Evolutionary conservation across 2,888 invertebrate genomes (phyloP), one percentile per base, ranked within the genome.

Genomic region (Pseudococcus viburni): DNA sequence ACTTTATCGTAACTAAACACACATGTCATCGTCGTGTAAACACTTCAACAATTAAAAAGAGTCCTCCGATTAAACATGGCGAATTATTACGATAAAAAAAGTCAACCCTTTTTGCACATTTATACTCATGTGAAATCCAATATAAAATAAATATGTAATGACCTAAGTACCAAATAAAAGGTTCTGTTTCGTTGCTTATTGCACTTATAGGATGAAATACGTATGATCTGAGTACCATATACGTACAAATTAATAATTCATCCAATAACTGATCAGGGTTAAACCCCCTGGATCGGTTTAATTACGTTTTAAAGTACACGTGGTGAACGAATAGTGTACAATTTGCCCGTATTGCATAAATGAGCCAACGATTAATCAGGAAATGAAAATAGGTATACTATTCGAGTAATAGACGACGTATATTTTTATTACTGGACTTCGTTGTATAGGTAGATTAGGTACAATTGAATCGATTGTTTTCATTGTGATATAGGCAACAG

Each of bases 1-100:
- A 59, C n/a, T 59, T 59, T 59, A 59, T 59, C 59, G 19, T 19
- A 19, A 19, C 59, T 59, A 59, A 59, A n/a, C 19, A 59, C 59
- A 59, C 19, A 59, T 59, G 19, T 59, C 59, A 59, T 59, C 59
- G 19, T 59, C 19, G 59, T 59, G 59, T 59, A 59, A 59, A 59
- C 59, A 59, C 19, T 59, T 19, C 19, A 19, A 19, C 59, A 59
- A 59, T 59, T 59, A 59, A 59, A 55, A 55, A 55, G 17, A 59
- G 19, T 59, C 5, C 9, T 59, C 19, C n/a, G 6, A 19, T n/a
- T 19, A 59, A 59, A 59, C 55, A 55, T 55, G 15, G 55, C 11
- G 5, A 55, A 15, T 59, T 5, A 19, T 19, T n/a, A 59, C 19
- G 19, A 19, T 5, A 59, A 19, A 59, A 59, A 59, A 59, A 59